Conservation (phyloP, 2,888 invertebrate genomes). For the Lasioglossum villosulum region DNA sequence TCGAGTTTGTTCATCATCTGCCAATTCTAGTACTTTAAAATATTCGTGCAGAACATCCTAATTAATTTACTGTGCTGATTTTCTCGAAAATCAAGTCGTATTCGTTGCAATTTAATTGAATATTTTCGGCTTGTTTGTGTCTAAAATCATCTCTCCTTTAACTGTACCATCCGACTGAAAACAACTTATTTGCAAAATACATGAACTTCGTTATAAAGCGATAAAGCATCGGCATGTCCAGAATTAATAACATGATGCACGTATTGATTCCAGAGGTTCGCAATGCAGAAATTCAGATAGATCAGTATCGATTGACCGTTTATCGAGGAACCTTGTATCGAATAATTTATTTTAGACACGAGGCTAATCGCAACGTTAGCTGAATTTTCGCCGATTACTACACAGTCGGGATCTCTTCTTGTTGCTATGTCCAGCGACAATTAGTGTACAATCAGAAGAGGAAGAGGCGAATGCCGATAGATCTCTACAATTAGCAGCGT, state of each 20-base stretch:
- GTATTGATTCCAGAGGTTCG: background rate
- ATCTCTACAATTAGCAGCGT: constrained; percentile 74
- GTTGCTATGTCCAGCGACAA: constrained; percentile 37
- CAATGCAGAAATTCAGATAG: background rate
- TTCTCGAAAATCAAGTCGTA: background rate
- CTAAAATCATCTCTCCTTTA: background rate
- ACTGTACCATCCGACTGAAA: background rate
- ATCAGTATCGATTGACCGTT: background rate
- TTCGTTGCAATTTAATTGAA: background rate
- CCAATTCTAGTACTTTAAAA: background rate
- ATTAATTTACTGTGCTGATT: no score
- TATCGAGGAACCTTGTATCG: background rate
- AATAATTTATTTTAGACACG: background rate
- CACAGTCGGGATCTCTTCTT: background rate
- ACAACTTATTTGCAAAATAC: background rate
- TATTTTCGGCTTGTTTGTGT: background rate
- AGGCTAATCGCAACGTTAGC: background rate
- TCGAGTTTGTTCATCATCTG: background rate
- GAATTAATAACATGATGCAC: background rate
- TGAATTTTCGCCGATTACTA: constrained; percentile 21
- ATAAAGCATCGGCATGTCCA: no score
- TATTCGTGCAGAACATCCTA: background rate
- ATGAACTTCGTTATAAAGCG: no score
- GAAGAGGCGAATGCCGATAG: constrained; percentile 61
- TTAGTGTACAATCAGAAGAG: constrained; percentile 63